Conservation (phyloP, 2,888 invertebrate genomes). For the Cyrtodaria siliqua region DNA sequence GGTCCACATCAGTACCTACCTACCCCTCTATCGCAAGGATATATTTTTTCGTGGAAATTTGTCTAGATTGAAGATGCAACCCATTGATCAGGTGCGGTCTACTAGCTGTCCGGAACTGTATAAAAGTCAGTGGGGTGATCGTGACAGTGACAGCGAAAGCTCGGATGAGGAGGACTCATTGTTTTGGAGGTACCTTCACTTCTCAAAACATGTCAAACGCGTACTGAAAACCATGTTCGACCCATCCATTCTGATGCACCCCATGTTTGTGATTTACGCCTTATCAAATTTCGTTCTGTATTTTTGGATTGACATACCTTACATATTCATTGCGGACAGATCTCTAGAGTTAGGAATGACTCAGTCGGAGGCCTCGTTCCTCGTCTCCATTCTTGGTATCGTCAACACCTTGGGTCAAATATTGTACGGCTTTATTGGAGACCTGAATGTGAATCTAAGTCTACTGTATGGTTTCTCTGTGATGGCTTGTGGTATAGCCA, state of each 20-base stretch:
- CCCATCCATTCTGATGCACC: conserved; percentile 76
- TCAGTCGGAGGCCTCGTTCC: conserved; percentile 88
- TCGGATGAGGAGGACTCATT: conserved; percentile 64
- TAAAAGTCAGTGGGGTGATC: conserved; percentile 61
- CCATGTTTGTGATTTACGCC: conserved; percentile 88
- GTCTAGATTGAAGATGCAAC: conserved; percentile 53
- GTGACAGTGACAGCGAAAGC: conserved; percentile 64
- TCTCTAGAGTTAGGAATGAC: conserved; percentile 88
- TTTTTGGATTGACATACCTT: conserved; percentile 96
- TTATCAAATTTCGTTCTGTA: conserved; percentile 93
- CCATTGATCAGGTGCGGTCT: conserved; percentile 86
- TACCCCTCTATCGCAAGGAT: conserved; percentile 82
- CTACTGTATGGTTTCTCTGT: conserved; percentile 94
- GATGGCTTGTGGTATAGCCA: conserved; percentile 85
- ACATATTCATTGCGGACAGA: conserved; percentile 96
- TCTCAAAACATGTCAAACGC: conserved; percentile 75
- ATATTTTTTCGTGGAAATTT: conserved; percentile 84
- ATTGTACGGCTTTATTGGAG: conserved; percentile 94
- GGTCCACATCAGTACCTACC: conserved; percentile 58
- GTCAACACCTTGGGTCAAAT: conserved; percentile 93
- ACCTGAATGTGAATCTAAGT: conserved; percentile 92
- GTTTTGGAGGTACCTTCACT: conserved; percentile 45
- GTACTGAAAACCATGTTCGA: conserved; percentile 81
- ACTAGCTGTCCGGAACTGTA: conserved; percentile 95
- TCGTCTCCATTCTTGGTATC: conserved; percentile 92